Conservation (phyloP, 2,113 vertebrate species). For the Athene cunicularia region DNA sequence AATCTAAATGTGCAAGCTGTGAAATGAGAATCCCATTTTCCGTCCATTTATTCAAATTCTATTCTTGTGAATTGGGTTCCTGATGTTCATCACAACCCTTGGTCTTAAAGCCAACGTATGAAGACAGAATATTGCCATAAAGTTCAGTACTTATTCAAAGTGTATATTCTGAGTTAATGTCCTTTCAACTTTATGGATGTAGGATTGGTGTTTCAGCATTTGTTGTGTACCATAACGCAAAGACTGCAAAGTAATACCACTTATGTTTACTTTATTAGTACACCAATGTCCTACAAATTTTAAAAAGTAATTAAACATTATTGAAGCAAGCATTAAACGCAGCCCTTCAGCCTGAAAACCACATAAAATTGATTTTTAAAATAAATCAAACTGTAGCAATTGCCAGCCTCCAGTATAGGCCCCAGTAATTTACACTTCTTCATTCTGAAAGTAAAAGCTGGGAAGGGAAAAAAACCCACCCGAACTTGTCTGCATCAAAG, state of each 20-base stretch:
- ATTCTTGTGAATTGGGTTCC: constrained; percentile 20
- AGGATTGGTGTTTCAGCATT: constrained; percentile 79
- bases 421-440: constrained; percentile 36
- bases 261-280: constrained; percentile 64
- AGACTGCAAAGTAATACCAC: constrained; percentile 62
- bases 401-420: constrained; percentile 31
- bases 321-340: constrained; percentile 66
- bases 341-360: constrained; percentile 62
- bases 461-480: neutral
- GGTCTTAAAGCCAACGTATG: constrained; percentile 56
- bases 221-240: constrained; percentile 75
- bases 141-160: constrained; percentile 74
- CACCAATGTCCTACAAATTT: constrained; percentile 65
- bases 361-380: constrained; percentile 60
- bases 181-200: constrained; percentile 74
- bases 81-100: constrained; percentile 52
- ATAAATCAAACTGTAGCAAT: constrained; percentile 58
- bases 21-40: constrained; percentile 57
- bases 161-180: constrained; percentile 83
- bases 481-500: constrained; percentile 26
- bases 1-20: constrained; percentile 69
- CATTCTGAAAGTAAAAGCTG: constrained; percentile 31
- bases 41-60: constrained; percentile 34
- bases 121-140: constrained; percentile 57
- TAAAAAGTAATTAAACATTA: constrained; percentile 62